A percentile compares a stretch with the other conserved stretches of the same genome.
Conservation (phyloP, 2,797 vertebrate species). For the Labroides dimidiatus region DNA sequence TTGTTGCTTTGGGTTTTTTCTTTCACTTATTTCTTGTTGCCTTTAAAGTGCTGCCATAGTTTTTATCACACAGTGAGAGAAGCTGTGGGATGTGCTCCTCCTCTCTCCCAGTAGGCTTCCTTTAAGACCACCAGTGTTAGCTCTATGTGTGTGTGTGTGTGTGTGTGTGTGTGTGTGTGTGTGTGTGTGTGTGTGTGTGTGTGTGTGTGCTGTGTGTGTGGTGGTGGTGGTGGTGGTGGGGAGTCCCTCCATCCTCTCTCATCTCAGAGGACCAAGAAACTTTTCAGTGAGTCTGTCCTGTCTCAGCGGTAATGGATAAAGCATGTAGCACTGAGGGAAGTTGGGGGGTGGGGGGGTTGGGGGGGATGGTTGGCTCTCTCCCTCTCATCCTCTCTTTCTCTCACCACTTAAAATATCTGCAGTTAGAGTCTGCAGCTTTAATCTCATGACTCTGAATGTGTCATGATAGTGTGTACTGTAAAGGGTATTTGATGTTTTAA, state of each 20-base stretch:
- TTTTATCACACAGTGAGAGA: slow-evolving; percentile 9
- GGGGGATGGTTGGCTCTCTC: slow-evolving; percentile 25
- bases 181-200: slow-evolving; percentile 12
- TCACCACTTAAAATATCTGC: slow-evolving; percentile 31
- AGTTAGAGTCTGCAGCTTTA: slow-evolving; percentile 8
- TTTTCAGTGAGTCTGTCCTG: slow-evolving; percentile 63
- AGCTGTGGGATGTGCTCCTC: slow-evolving; percentile 16
- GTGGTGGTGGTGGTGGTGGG: slow-evolving; percentile 1
- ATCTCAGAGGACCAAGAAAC: slow-evolving; percentile 64
- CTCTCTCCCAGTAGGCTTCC: background rate
- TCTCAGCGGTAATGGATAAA: slow-evolving; percentile 76
- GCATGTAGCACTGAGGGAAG: slow-evolving; percentile 59
- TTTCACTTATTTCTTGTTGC: background rate
- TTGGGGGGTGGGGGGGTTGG: slow-evolving; percentile 26
- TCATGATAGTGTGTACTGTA: background rate
- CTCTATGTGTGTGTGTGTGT: slow-evolving; percentile 17
- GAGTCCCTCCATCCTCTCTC: slow-evolving; percentile 30
- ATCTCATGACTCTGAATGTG: slow-evolving; percentile 17
- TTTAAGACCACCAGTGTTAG: slow-evolving; percentile 27
- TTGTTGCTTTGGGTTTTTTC: background rate
- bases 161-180: slow-evolving; percentile 14
- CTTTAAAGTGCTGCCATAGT: slow-evolving; percentile 29
- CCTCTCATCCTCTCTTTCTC: slow-evolving; percentile 35
- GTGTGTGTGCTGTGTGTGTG: slow-evolving; percentile 28
- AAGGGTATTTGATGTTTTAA: slow-evolving; percentile 19